Conservation (phyloP, 2,113 vertebrate genomes). For the Calcarius ornatus region DNA sequence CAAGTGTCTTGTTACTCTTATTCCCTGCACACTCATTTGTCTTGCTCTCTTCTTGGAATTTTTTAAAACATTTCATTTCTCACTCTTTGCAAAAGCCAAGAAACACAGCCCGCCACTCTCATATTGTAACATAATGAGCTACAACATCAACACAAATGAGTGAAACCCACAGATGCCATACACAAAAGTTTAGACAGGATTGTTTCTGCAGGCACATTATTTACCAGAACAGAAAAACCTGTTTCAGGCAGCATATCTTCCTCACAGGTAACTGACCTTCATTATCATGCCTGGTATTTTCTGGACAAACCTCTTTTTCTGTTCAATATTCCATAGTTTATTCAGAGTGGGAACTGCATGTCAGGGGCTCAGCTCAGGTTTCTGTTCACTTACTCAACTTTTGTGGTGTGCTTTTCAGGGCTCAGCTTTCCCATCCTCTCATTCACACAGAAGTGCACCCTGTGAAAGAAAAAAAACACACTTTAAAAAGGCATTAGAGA, state of each 20-base stretch:
- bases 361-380: not conserved
- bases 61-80: not conserved
- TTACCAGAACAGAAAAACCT: not conserved
- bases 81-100: not conserved
- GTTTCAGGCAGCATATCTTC: not conserved
- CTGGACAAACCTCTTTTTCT: not conserved
- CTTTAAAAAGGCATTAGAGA: not conserved
- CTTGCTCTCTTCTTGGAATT: not conserved
- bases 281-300: not conserved
- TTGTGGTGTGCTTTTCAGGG: not conserved
- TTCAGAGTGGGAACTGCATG: not conserved
- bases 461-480: not conserved
- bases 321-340: not conserved
- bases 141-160: not conserved
- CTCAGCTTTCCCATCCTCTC: constrained; percentile 31
- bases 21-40: not conserved
- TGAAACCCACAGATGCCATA: not conserved
- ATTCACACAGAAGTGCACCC: not conserved
- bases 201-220: not conserved
- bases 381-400: not conserved
- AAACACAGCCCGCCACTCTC: not conserved
- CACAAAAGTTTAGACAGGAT: not conserved
- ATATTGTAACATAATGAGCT: accelerated
- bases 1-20: not conserved
- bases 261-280: not conserved